Percentiles rank a stretch among this genome's conserved stretches.
Evolutionary conservation across 2,888 invertebrate genomes (phyloP).

Genomic region (Pheosia tremula): DNA sequence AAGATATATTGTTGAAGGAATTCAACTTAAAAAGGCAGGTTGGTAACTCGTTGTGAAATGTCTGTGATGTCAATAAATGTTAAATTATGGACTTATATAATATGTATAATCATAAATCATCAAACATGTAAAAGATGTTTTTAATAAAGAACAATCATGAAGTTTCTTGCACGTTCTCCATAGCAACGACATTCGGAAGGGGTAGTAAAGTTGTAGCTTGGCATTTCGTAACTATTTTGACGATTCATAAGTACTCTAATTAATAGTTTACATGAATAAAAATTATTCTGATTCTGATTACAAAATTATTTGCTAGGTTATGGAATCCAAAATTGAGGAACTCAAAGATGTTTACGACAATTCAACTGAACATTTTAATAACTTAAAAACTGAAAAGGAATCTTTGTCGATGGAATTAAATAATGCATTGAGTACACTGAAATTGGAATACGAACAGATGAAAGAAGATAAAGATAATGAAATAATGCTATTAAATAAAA

Average conservation of each 20-base stretch:
- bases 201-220: too few species aligned
- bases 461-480: slow-evolving; percentile 51
- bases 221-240: too few species aligned
- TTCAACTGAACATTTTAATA: slow-evolving; percentile 41
- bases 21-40: slow-evolving; percentile 63
- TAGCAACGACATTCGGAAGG: too few species aligned
- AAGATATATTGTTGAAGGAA: slow-evolving; percentile 44
- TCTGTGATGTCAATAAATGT: slow-evolving; percentile 40
- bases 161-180: too few species aligned
- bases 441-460: slow-evolving; percentile 44
- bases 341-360: slow-evolving; percentile 43
- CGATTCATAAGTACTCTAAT: too few species aligned
- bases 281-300: too few species aligned
- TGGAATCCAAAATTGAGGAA: slow-evolving; percentile 52
- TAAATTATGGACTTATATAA: slow-evolving; percentile 26
- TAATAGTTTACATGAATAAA: too few species aligned
- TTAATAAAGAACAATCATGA: too few species aligned
- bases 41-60: slow-evolving; percentile 44
- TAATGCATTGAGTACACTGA: slow-evolving; percentile 49
- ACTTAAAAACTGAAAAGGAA: slow-evolving; percentile 46
- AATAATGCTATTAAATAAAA: slow-evolving; percentile 51
- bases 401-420: slow-evolving; percentile 42
- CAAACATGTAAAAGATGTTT: too few species aligned
- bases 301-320: slow-evolving; percentile 56
- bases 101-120: too few species aligned